Conservation (phyloP, 2,113 vertebrate species). For the Danionella cerebrum region DNA sequence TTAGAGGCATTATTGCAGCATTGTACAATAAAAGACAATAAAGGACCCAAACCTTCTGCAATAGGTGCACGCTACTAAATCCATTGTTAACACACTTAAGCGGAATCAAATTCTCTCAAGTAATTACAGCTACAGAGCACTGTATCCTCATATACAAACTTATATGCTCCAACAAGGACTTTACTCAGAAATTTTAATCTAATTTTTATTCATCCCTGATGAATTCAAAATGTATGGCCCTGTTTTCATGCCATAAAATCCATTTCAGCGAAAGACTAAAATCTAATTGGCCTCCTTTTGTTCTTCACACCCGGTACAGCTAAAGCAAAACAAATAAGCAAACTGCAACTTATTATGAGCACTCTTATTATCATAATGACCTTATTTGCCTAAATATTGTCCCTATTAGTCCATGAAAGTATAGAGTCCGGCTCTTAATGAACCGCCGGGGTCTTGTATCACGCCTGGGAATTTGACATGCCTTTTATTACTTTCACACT, state of each 20-base stretch:
- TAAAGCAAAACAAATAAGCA: conserved; percentile 61
- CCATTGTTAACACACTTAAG: conserved; percentile 47
- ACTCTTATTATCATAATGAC: conserved; percentile 60
- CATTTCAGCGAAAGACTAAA: conserved; percentile 51
- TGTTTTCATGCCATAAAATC: conserved; percentile 44
- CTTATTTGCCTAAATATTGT: conserved; percentile 62
- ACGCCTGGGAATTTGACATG: conserved; percentile 57
- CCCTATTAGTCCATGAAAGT: conserved; percentile 58
- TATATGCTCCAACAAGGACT: conserved; percentile 45
- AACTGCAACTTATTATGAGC: conserved; percentile 62
- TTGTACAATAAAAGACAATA: conserved; percentile 31
- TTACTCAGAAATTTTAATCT: conserved; percentile 57
- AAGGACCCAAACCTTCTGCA: conserved; percentile 5
- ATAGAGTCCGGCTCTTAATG: conserved; percentile 58
- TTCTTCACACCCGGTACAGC: conserved; percentile 52
- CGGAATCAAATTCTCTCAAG: conserved; percentile 40
- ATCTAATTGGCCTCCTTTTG: conserved; percentile 44
- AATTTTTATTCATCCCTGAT: conserved; percentile 52
- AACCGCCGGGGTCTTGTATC: conserved; percentile 48
- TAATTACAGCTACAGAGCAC: conserved; percentile 43
- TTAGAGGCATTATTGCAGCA: conserved; percentile 13
- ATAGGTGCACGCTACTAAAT: not conserved
- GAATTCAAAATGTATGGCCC: conserved; percentile 52
- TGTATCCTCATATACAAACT: conserved; percentile 43
- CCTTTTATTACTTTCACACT: conserved; percentile 71